A percentile compares a stretch with the other conserved stretches of the same genome.
Evolutionary conservation across 2,797 vertebrate species (phyloP).

Genomic region (Cheirogaleus major): DNA sequence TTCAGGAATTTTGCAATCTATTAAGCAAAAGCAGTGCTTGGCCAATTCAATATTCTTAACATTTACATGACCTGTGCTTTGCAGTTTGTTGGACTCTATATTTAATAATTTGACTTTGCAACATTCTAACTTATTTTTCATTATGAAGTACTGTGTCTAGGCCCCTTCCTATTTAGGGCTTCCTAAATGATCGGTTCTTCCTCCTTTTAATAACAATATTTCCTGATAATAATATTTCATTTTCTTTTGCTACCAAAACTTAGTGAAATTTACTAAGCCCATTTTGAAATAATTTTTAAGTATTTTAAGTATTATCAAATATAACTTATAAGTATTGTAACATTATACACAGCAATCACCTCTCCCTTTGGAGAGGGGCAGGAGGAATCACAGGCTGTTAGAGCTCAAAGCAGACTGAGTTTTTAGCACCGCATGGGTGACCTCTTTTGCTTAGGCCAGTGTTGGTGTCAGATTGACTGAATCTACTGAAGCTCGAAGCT

Average conservation of each 20-base stretch:
- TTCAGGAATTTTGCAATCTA: background rate
- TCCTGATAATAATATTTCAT: conserved; percentile 16
- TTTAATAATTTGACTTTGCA: background rate
- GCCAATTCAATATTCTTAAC: background rate
- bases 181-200: background rate
- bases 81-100: background rate
- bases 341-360: background rate
- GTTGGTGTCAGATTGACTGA: background rate
- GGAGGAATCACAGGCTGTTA: background rate
- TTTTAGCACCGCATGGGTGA: background rate
- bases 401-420: background rate
- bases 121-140: background rate
- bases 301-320: background rate
- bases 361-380: background rate
- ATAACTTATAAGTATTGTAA: background rate
- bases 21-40: conserved; percentile 1
- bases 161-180: background rate
- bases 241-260: background rate
- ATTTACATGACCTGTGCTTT: background rate
- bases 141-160: background rate
- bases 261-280: background rate
- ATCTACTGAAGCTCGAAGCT: background rate
- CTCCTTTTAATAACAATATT: background rate
- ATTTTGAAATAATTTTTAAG: conserved; percentile 17
- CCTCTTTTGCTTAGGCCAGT: background rate